Percentiles rank a stretch among this genome's conserved stretches.
These are phyloP conservation scores for Capromys pilorides DNA, from an alignment of 2,797 vertebrate genomes.

Conservation along the genomic window DNA sequence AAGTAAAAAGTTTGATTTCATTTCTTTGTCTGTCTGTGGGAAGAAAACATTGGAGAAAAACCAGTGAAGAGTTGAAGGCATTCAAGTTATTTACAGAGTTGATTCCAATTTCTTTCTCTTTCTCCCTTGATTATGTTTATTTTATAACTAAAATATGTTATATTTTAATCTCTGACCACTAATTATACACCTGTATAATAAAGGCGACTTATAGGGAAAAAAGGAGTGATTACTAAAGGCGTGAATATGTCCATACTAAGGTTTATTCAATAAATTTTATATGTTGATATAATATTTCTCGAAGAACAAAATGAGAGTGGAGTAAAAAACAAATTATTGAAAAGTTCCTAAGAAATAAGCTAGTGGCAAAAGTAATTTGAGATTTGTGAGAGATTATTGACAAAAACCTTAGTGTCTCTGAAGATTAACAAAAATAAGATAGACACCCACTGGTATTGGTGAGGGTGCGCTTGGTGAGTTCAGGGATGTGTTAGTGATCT, in stretches of 20 bases:
- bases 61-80: slow-evolving; percentile 41
- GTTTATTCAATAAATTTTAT: slow-evolving; percentile 55
- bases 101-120: slow-evolving; percentile 60
- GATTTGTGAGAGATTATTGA: slow-evolving; percentile 23
- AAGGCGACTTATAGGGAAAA: background rate
- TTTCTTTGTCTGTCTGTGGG: slow-evolving; percentile 65
- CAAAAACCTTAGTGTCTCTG: slow-evolving; percentile 20
- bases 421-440: background rate
- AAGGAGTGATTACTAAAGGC: slow-evolving; percentile 14
- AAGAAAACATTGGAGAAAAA: slow-evolving; percentile 65
- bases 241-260: slow-evolving; percentile 15
- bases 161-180: background rate
- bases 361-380: slow-evolving; percentile 41
- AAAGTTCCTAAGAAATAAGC: background rate
- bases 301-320: background rate
- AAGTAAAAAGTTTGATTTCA: slow-evolving; percentile 60
- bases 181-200: slow-evolving; percentile 13
- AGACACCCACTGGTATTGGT: background rate
- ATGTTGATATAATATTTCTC: background rate
- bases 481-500: background rate
- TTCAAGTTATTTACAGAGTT: slow-evolving; percentile 69
- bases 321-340: background rate
- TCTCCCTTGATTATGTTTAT: too few species aligned
- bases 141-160: slow-evolving; percentile 27
- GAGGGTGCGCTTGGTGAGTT: background rate